A percentile compares a stretch with the other conserved stretches of the same genome.
Evolutionary conservation across 2,888 invertebrate genomes (phyloP).

Genomic region (Drosophila phalerata): DNA sequence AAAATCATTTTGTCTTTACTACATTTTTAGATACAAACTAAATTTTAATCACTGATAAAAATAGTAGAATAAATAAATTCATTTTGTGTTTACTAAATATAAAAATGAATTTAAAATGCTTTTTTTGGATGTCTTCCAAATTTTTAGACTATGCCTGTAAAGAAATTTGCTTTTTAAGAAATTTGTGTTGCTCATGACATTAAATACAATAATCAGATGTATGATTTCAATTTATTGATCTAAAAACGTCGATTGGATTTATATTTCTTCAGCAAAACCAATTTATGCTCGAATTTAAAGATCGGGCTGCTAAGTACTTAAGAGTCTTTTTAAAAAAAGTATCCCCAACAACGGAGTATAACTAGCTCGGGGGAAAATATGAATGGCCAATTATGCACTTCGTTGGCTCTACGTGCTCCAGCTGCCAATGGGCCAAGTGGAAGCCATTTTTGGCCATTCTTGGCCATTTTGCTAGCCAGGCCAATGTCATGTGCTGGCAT

Average conservation of each 20-base stretch:
- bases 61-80: too few relatives aligned
- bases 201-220: too few relatives aligned
- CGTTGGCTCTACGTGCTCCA: conserved; percentile 78
- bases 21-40: too few relatives aligned
- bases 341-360: neutral
- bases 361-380: conserved; percentile 57
- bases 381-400: conserved; percentile 83
- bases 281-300: conserved; percentile 13
- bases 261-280: neutral
- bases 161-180: too few relatives aligned
- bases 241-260: neutral
- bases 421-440: conserved; percentile 60
- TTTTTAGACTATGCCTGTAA: too few relatives aligned
- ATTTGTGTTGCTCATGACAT: too few relatives aligned
- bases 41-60: too few relatives aligned
- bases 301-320: neutral
- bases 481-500: conserved; percentile 65
- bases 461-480: conserved; percentile 42
- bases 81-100: too few relatives aligned
- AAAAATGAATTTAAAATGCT: too few relatives aligned
- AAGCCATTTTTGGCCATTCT: conserved; percentile 48
- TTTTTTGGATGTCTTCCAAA: too few relatives aligned
- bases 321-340: conserved; percentile 14
- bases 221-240: neutral
- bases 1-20: too few relatives aligned